Evolutionary conservation across 2,113 vertebrate genomes (phyloP), one percentile per base, ranked within the genome.

Genomic region (Typhlomys cinereus): DNA sequence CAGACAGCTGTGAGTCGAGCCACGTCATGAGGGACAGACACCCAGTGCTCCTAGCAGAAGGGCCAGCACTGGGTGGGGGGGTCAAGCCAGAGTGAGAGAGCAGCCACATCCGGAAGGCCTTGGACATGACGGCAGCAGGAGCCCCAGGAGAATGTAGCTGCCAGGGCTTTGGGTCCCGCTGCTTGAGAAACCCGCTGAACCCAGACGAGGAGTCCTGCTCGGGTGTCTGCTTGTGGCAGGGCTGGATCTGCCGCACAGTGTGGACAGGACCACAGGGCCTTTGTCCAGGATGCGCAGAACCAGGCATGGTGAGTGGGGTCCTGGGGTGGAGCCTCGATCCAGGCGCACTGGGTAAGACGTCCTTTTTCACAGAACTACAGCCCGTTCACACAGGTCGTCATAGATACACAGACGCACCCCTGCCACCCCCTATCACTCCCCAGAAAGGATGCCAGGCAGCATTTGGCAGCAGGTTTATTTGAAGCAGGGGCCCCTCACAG

Each of bases 391-490:
- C 7, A 13, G 20, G 31, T 48, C 41, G 15, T 39, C 48, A 41
- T 25, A 31, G 23, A 14, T 29, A 57, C 57, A 62, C 25, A 6
- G 36, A 39, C 13, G 39, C 23, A 17, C 27, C 66, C 34, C 66
- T 7, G 23, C 12, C 36, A 9, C 23, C 14, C 64, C 25, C 11
- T 13, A 14, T 13, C 52, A 52, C n/a, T 5, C 41, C 67, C 9
- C 41, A 74, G 31, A 57, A 62, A 73, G 29, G 85, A 74, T 15
- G 8, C 39, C 18, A 41, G 67, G 39, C 84, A 73, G 36, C 12
- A 9, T 71, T 36, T 61, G 4, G 69, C 66, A 85, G 84, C 69
- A 61, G 46, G 29, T 73, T 85, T 85, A 85, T 85, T 85, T 46
- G 11, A 12, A 52, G 46, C 39, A 27, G 84, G 29, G 11, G 21